Evolutionary conservation across 2,888 invertebrate genomes (phyloP).

Genomic region (Cryptophagus acutangulus): DNA sequence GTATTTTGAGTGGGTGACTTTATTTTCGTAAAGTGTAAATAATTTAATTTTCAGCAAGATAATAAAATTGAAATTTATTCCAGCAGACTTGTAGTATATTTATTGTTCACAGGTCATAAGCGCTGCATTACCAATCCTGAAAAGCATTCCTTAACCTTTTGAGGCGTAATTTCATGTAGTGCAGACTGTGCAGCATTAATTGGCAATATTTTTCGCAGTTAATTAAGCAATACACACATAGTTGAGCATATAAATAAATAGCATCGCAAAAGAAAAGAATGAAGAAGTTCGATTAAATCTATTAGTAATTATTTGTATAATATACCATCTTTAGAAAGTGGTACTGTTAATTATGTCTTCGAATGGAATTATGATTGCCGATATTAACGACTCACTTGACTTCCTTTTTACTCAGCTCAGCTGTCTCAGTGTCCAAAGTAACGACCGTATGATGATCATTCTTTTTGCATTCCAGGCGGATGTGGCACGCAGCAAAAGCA

Average conservation of each 20-base stretch:
- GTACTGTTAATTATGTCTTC: slow-evolving; percentile 6
- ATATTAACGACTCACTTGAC: slow-evolving; percentile 12
- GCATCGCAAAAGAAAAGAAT: neutral
- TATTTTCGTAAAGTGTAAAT: too few species aligned
- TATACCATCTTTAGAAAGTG: slow-evolving; percentile 7
- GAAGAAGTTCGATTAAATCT: slow-evolving; percentile 1
- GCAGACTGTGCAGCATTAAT: too few species aligned
- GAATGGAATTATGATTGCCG: slow-evolving; percentile 6
- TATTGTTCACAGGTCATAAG: too few species aligned
- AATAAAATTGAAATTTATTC: too few species aligned
- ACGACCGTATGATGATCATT: slow-evolving; percentile 2
- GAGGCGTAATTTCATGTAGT: too few species aligned
- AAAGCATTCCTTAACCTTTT: too few species aligned
- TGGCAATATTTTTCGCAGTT: neutral
- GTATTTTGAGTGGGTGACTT: too few species aligned
- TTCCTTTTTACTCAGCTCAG: slow-evolving; percentile 6
- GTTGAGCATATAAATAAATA: too few species aligned
- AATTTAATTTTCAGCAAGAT: too few species aligned
- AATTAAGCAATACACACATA: neutral
- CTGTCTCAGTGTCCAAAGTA: slow-evolving; percentile 9
- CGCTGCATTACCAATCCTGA: too few species aligned
- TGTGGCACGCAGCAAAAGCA: slow-evolving; percentile 10
- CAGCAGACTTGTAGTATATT: too few species aligned
- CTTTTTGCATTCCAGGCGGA: slow-evolving; percentile 12
- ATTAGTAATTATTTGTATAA: slow-evolving; percentile 3